Evolutionary conservation across 2,888 invertebrate genomes (phyloP), one percentile per base, ranked within the genome.

Genomic region (Hirtodrosophila alboralis): DNA sequence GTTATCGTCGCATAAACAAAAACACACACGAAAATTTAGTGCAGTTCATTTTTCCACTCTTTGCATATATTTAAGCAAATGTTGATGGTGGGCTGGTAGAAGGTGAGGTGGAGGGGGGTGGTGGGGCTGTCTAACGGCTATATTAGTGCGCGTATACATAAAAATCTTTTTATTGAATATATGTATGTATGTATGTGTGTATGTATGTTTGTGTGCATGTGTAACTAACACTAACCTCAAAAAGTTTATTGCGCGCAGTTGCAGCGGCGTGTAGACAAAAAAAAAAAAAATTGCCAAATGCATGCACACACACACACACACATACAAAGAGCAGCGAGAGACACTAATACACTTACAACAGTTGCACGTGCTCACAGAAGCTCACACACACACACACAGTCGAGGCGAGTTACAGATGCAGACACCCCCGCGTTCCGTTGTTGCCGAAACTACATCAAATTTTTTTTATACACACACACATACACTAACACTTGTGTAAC

Each of bases 241-340:
- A 80, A 72, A 75, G 63, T 75, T 80, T 77, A 84, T 77, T 80
- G 67, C 79, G 74, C 73, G 70, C 76, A 79, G 79, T 74, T 66
- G 57, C 59, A 62, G 64, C 64, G 43, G 53, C 59, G 41, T 34
- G 33, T 61, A 57, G 67, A 68, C 72, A 45, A 63, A 74, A 73
- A 73, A 76, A 68, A 68, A 45, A 63, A 74, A 73, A 73, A 76
- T 61, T 59, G 81, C 64, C 64, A 68, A 72, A 56, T 75, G 77
- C 77, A 75, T 59, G 57, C 62, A 44, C 52, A 26, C 36, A 53
- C 43, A 47, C 71, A 71, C 54, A 63, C 58, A 51, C 28, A 44
- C 38, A 34, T 53, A 37, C 13, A 26, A 60, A 69, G 66, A 45
- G 45, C 72, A 45, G 43, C 23, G 65, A 65, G 66, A 69, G 59